Evolutionary conservation across 2,888 invertebrate genomes (phyloP), one percentile per base, ranked within the genome.

Genomic region (Malthinus seriepunctatus): DNA sequence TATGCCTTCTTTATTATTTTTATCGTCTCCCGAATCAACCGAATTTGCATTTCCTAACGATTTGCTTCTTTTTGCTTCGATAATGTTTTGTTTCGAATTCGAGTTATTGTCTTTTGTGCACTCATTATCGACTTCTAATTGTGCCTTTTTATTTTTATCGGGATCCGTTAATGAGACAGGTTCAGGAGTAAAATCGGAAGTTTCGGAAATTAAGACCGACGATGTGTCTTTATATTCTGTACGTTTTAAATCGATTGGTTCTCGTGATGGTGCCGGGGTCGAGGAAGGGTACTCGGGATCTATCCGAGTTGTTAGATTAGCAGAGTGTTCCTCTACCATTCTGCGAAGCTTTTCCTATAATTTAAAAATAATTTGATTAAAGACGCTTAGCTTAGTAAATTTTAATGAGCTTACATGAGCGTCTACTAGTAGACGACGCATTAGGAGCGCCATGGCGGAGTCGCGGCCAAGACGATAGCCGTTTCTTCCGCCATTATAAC

Each of bases 281-380:
- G 74, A 70, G 57, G 68, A 70, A 49, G 74, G 74, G 63, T 74
- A 77, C 53, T 77, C 78, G 73, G 76, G 71, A 56, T 76, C 76
- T 65, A 76, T 76, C 74, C 76, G 76, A 69, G 75, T 67, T 67
- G 74, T 71, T 62, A 77, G 65, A 62, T 74, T 80, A 62, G 79
- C 78, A 71, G 81, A 80, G 82, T 92, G 91, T 83, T 93, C 92
- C 81, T 92, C 92, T 76, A 92, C 91, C 92, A 92, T 92, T 82
- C 89, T 91, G 82, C 90, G 75, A 72, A 75, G 73, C 73, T 75
- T 76, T 70, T 73, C 75, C 76, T 76, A 60, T 4, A 71, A 74
- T 14, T 23, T 60, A 49, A 39, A 15, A 39, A 15, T 11, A 39
- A 15, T 12, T 38, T 38, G 9, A 39, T 12, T 12, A 39, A 14